Base-by-base conservation (phyloP, 2,888 invertebrate species). In the Alloscopus bannaensis region DNA sequence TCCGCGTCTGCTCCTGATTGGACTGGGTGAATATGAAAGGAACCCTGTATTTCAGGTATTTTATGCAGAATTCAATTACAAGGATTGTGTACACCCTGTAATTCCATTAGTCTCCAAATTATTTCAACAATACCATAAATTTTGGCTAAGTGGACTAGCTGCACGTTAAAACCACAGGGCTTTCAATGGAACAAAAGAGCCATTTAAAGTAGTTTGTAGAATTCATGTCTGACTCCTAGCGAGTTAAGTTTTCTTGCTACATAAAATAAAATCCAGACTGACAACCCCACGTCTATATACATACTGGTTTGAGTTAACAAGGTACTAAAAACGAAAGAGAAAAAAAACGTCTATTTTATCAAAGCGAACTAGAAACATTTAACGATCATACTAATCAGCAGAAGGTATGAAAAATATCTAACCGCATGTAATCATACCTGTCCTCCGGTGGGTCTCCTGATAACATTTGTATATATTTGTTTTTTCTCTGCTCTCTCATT, bases 301-400 rank as follows among this genome's bases (percentile, higher is more conserved):
- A 57, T 31, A 22, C 59, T 26, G 65, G 68, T 68, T 60, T 68
- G 26, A 36, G 52, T 59, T 68, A 75, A 75, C 75, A 75, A 75
- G 75, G 60, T 60, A 75, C 75, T 75, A 72, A 71, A 8, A 55
- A 55, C 24, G 28, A 16, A 55, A 24, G 55, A 55, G 13, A 36
- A 36, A 71, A 72, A 47, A 47, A 72, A 68, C 55, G 50, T 26
- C 73, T 73, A 73, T 65, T 73, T 65, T 57, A 72, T 62, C 52
- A 71, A n/a, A 55, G 55, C 62, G 59, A 66, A 59, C 75, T 59
- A 75, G 75, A 68, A 75, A 50, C 75, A 52, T 75, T 75, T 75
- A 75, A 75, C 47, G 66, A 75, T 57, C 40, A 31, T 73, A 73
- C 73, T 73, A 73, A 75, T 75, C 75, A 60, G 75, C 68, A 66